Conservation (phyloP, 2,888 invertebrate genomes). For the Lithophane socia region DNA sequence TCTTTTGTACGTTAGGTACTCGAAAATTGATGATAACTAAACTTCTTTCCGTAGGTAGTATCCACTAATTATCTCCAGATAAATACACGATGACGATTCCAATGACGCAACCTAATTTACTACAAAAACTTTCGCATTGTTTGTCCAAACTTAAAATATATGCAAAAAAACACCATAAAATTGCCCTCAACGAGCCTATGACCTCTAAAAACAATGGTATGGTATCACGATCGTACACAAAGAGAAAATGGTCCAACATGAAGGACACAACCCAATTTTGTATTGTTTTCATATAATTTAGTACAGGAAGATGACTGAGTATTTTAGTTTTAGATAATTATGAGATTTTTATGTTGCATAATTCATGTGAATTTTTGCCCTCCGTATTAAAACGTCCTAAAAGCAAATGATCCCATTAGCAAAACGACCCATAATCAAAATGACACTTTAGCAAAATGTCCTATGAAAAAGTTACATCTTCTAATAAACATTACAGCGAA, state of each 20-base stretch:
- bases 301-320: conserved; percentile 55
- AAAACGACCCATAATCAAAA: too few species aligned
- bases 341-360: conserved; percentile 26
- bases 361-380: conserved; percentile 7
- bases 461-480: too few species aligned
- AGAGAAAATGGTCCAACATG: conserved; percentile 57
- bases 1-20: too few species aligned
- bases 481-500: too few species aligned
- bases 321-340: conserved; percentile 31
- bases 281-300: conserved; percentile 64
- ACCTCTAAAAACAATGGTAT: conserved; percentile 66
- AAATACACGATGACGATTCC: not conserved
- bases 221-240: conserved; percentile 60
- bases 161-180: conserved; percentile 54
- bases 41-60: not conserved
- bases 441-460: too few species aligned
- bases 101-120: not conserved
- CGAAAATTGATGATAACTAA: too few species aligned
- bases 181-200: conserved; percentile 41
- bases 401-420: too few species aligned
- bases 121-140: conserved; percentile 35
- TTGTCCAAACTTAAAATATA: conserved; percentile 31
- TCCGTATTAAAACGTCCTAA: too few species aligned
- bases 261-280: conserved; percentile 65
- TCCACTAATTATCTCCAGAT: not conserved